Conservation (phyloP, 2,888 invertebrate genomes). For the Clivina fossor region DNA sequence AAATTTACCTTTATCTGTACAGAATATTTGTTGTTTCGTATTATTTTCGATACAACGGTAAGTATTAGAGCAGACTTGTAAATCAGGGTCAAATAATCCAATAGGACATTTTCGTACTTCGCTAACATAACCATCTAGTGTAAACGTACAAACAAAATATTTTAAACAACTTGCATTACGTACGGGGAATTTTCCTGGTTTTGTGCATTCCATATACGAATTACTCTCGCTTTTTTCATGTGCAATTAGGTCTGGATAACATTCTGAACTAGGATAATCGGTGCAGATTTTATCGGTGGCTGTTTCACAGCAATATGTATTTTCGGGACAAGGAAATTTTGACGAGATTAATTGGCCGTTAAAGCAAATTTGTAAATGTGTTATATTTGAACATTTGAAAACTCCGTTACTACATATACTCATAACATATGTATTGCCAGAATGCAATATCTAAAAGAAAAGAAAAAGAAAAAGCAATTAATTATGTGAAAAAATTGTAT, state of each 20-base stretch:
- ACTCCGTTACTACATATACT: conserved; percentile 10
- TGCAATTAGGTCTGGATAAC: not conserved
- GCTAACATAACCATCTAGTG: conserved; percentile 7
- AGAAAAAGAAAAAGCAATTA: no score
- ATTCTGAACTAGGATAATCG: not conserved
- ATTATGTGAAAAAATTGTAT: no score
- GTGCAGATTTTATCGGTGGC: conserved; percentile 11
- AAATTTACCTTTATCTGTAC: conserved; percentile 9
- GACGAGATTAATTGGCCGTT: conserved; percentile 12
- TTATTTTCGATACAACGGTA: no score
- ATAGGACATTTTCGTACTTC: conserved; percentile 28
- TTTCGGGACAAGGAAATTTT: conserved; percentile 13
- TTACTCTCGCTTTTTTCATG: conserved; percentile 1
- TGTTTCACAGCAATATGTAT: conserved; percentile 15
- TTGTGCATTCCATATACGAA: conserved; percentile 11
- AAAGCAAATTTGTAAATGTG: conserved; percentile 19
- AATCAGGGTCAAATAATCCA: conserved; percentile 36
- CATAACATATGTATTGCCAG: not conserved
- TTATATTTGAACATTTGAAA: conserved; percentile 13
- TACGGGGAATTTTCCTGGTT: conserved; percentile 31
- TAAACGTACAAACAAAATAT: conserved; percentile 21
- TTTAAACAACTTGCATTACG: conserved; percentile 31
- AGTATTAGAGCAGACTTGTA: conserved; percentile 32
- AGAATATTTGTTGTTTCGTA: no score
- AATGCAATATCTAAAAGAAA: not conserved